A percentile compares a stretch with the other conserved stretches of the same genome.
phyloP scores from a whole-genome alignment of 2,797 vertebrate genomes.

The Darevskia mixta region DNA sequence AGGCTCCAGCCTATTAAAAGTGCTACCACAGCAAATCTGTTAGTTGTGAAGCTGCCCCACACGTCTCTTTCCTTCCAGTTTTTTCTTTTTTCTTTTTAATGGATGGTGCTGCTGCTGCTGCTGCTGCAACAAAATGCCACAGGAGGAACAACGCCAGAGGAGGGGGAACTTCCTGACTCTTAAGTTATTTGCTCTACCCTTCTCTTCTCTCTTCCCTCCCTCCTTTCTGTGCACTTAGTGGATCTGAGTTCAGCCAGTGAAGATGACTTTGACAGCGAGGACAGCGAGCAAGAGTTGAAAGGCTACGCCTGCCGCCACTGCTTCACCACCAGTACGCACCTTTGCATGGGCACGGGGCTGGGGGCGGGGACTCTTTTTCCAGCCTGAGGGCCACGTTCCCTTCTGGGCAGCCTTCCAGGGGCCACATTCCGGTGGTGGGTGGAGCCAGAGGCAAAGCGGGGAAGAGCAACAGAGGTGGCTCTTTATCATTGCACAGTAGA shows the following conservation, averaged over 20 bases:
- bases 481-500: too few relatives aligned
- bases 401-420: too few relatives aligned
- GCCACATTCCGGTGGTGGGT: too few relatives aligned
- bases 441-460: too few relatives aligned
- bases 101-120: not conserved
- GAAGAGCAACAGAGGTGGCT: too few relatives aligned
- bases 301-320: slow-evolving; percentile 99
- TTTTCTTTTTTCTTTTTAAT: not conserved
- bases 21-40: not conserved
- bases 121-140: not conserved
- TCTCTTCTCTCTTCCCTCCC: not conserved
- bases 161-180: not conserved
- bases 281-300: slow-evolving; percentile 99
- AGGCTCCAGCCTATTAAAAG: not conserved
- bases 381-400: too few relatives aligned
- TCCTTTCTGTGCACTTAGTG: slow-evolving; percentile 81
- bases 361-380: too few relatives aligned
- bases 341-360: not conserved
- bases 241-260: slow-evolving; percentile 98
- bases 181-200: slow-evolving; percentile 24
- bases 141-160: not conserved
- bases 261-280: slow-evolving; percentile 99
- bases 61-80: too few relatives aligned
- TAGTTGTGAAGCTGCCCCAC: not conserved
- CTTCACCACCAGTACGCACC: slow-evolving; percentile 92